phyloP scores from a whole-genome alignment of 2,113 vertebrate genomes.

The Henicopernis longicauda region DNA sequence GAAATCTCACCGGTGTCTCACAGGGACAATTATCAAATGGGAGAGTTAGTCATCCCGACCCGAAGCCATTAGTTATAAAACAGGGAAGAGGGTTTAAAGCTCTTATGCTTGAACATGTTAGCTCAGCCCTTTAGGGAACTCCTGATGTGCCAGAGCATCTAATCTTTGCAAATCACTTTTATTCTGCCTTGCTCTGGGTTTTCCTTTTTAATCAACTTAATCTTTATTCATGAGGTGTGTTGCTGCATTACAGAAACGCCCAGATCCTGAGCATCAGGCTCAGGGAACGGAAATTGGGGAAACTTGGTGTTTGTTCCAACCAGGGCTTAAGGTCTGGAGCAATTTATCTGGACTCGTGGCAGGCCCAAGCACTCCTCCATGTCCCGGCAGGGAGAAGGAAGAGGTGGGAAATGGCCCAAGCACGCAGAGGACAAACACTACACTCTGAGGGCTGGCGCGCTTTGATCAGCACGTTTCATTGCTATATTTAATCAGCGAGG shows the following conservation, averaged over 20 bases:
- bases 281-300: neutral
- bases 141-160: slow-evolving; percentile 58
- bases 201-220: slow-evolving; percentile 59
- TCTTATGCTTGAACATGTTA: slow-evolving; percentile 44
- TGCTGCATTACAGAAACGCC: neutral
- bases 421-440: neutral
- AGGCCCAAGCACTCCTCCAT: neutral
- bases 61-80: slow-evolving; percentile 43
- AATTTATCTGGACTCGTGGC: neutral
- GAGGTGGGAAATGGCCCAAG: neutral
- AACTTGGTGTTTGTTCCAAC: slow-evolving; percentile 9
- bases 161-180: slow-evolving; percentile 58
- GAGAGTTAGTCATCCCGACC: neutral
- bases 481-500: neutral
- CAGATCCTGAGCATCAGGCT: neutral
- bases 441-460: fast-evolving
- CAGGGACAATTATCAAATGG: neutral
- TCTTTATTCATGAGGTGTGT: slow-evolving; percentile 68
- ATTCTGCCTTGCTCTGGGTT: slow-evolving; percentile 45
- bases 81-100: slow-evolving; percentile 28
- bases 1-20: neutral
- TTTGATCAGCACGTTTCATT: neutral
- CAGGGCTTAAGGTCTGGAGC: slow-evolving; percentile 19
- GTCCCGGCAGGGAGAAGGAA: neutral
- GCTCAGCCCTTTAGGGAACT: slow-evolving; percentile 55